Base-by-base conservation (phyloP, 2,888 invertebrate species). In the Drosophila hamatofila region DNA sequence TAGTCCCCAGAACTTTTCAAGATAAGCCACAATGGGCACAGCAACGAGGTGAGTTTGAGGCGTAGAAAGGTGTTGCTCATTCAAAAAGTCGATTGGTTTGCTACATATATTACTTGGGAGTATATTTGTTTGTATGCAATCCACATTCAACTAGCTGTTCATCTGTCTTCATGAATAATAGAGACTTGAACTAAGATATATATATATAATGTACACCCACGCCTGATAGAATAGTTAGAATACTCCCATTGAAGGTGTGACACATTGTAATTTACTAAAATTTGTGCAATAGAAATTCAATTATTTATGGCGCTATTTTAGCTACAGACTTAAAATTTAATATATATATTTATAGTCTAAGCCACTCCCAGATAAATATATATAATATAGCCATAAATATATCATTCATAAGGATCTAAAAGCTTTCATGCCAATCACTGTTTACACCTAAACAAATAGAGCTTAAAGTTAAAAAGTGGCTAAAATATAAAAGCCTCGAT, bases 21-120 rank as follows among this genome's bases (percentile, higher is more conserved):
- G 77, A 77, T 76, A 79, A 79, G 64, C 27, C 18, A 12, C 44
- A 21, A 21, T 37, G 37, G 21, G 54, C 61, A 56, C 7, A 23
- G 30, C 30, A 46, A 18, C 64, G 75, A 70, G 75, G 61, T 21
- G 39, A 39, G 64, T 39, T 18, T 21, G n/a, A 39, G 33, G 59
- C 35, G 59, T 79, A 51, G 16, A 7, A 2, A 41, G 51, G 14
- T 39, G 30, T 0, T 14, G 3, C 7, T 49, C 4, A 3, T n/a
- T 27, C 4, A n/a, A 11, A 0, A 12, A 48, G 6, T 9, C 9
- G 30, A 11, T 30, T 30, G 7, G 11, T 11, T n/a, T n/a, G n/a
- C n/a, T n/a, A n/a, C n/a, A n/a, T n/a, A 14, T 42, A 21, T 18
- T 41, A 5, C 9, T n/a, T 39, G 8, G 1, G 8, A 3, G 23